Conservation (phyloP, 2,888 invertebrate species). For the Tetranychus truncatus region DNA sequence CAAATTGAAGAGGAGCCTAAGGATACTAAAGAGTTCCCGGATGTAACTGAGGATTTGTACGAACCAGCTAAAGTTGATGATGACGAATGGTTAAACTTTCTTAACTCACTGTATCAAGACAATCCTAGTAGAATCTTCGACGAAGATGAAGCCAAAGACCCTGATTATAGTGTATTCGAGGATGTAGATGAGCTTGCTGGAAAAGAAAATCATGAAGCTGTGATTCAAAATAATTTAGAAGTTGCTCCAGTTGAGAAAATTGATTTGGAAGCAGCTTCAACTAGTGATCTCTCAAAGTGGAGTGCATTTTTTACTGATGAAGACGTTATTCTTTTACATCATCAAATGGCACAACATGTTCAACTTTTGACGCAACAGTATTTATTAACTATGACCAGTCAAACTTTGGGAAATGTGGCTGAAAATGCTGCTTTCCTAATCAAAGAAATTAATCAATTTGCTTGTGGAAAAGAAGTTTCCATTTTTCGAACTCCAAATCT, state of each 20-base stretch:
- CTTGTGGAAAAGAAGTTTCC: background rate
- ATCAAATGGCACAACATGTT: constrained; percentile 16
- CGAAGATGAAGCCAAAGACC: constrained; percentile 18
- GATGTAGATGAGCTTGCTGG: constrained; percentile 6
- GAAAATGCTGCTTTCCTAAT: constrained; percentile 13
- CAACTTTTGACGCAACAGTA: constrained; percentile 17
- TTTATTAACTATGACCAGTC: constrained; percentile 13
- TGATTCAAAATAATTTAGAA: background rate
- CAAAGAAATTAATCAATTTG: constrained; percentile 8
- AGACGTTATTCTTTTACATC: constrained; percentile 3
- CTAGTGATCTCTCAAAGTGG: background rate
- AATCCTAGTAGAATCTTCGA: background rate
- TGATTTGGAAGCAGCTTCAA: background rate
- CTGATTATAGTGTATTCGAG: constrained; percentile 16
- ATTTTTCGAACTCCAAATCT: background rate
- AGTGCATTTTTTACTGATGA: constrained; percentile 3
- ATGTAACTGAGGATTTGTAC: constrained; percentile 3
- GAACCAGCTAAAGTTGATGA: background rate
- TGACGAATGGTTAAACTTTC: constrained; percentile 9
- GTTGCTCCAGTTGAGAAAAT: background rate
- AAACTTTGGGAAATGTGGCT: constrained; percentile 11
- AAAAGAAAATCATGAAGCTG: background rate
- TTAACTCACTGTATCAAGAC: constrained; percentile 15
- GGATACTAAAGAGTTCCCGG: constrained; percentile 1
- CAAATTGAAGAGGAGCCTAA: background rate